Percentiles rank a stretch among this genome's conserved stretches.
Conservation (phyloP, 2,797 vertebrate species). For the Toxotes lorentzi region DNA sequence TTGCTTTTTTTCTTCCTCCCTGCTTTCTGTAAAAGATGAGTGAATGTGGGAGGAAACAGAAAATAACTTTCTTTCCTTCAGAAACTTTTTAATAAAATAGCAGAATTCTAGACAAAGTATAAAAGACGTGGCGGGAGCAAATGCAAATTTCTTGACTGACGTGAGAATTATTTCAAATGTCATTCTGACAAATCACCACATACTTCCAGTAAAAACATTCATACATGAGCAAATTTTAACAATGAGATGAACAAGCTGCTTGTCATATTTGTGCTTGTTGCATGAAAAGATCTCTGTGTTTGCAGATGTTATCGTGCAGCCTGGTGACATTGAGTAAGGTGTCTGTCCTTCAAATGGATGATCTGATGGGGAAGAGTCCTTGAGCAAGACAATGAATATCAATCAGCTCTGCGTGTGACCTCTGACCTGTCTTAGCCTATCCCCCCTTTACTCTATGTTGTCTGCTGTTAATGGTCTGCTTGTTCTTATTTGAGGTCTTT, state of each 20-base stretch:
- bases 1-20: not conserved
- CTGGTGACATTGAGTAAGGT: not conserved
- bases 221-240: not conserved
- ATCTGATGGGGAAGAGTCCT: conserved; percentile 21
- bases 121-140: no score
- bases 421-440: conserved; percentile 17
- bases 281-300: not conserved
- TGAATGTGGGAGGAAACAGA: not conserved
- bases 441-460: not conserved
- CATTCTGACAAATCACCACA: not conserved
- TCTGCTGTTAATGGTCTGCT: not conserved
- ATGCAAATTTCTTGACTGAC: not conserved
- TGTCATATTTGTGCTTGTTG: not conserved
- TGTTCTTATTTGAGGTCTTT: not conserved
- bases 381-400: conserved; percentile 36
- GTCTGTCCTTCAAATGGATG: not conserved
- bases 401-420: conserved; percentile 14
- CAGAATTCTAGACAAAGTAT: not conserved
- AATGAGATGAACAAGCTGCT: not conserved
- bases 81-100: not conserved
- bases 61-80: not conserved
- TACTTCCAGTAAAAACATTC: not conserved
- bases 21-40: not conserved
- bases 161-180: not conserved
- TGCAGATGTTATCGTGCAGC: not conserved